Base-by-base conservation (phyloP, 2,797 vertebrate genomes). In the Hylomyscus alleni region DNA sequence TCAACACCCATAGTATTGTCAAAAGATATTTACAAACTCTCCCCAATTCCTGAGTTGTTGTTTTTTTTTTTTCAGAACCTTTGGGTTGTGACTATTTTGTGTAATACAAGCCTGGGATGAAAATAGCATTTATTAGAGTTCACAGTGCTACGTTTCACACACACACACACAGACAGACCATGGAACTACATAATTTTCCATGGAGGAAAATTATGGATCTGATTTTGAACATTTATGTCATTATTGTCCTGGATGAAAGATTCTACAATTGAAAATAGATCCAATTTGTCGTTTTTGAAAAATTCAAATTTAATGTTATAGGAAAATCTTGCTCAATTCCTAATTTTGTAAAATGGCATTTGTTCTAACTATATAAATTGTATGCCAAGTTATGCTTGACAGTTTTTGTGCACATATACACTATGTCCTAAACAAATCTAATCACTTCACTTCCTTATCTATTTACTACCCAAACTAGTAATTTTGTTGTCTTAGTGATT, bases 1-100 rank as follows among this genome's bases (percentile, higher is more conserved):
- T 24, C 85, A 95, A 58, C 58, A 75, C 31, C 0, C 3, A 52
- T n/a, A 87, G 26, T 88, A 44, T 47, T 96, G 76, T 94, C 77
- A 82, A 76, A 78, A 44, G 9, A 56, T 90, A 24, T 65, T 54
- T 24, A 60, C n/a, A 94, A 58, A 50, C 4, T 89, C 4, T 95
- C 31, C 9, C 56, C 56, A 73, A 44, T 73, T n/a, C 31, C 4
- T 54, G 69, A 20, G 26, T 90, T 97, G 95, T 72, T 34, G 26
- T 90, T 97, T 96, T 72, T 34, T 44, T 82, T 91, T 62, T n/a
- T n/a, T 52, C 3, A 24, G 26, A 92, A 54, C 0, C 17, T 3
- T 15, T 62, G 12, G 10, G 34, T 83, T 4, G 56, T 60, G 54
- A 85, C 6, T 75, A 9, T 19, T 17, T 54, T 86, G 40, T 73